phyloP scores from a whole-genome alignment of 1,140 invertebrate species.

The Diachasmimorpha longicaudata region DNA sequence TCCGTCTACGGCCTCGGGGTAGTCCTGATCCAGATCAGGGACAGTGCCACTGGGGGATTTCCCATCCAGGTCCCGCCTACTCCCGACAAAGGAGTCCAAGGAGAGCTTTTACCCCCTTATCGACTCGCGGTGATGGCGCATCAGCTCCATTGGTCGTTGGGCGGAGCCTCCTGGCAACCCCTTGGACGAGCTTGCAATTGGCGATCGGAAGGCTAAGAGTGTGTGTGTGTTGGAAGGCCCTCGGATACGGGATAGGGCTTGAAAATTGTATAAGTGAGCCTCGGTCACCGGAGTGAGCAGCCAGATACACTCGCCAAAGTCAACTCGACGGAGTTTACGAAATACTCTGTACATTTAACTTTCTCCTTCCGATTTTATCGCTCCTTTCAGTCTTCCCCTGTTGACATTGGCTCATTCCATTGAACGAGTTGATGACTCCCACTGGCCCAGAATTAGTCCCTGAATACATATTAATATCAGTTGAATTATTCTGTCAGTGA shows the following conservation, averaged over 20 bases:
- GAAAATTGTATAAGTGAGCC: conserved; percentile 13
- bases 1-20: conserved; percentile 17
- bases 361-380: neutral
- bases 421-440: neutral
- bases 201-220: conserved; percentile 16
- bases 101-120: conserved; percentile 8
- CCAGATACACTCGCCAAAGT: conserved; percentile 38
- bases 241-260: conserved; percentile 24
- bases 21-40: conserved; percentile 27
- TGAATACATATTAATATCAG: too few relatives aligned
- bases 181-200: conserved; percentile 30
- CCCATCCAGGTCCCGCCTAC: neutral
- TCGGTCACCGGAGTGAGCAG: conserved; percentile 11
- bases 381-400: neutral
- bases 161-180: conserved; percentile 37
- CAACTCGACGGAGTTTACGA: conserved; percentile 23
- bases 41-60: conserved; percentile 16
- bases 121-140: neutral
- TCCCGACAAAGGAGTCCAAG: neutral
- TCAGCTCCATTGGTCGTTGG: conserved; percentile 44
- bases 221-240: conserved; percentile 20
- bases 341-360: neutral
- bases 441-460: too few relatives aligned
- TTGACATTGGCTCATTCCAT: neutral
- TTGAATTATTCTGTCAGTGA: too few relatives aligned